phyloP scores from a whole-genome alignment of 2,888 invertebrate genomes.

The Drosophila kanekoi region DNA sequence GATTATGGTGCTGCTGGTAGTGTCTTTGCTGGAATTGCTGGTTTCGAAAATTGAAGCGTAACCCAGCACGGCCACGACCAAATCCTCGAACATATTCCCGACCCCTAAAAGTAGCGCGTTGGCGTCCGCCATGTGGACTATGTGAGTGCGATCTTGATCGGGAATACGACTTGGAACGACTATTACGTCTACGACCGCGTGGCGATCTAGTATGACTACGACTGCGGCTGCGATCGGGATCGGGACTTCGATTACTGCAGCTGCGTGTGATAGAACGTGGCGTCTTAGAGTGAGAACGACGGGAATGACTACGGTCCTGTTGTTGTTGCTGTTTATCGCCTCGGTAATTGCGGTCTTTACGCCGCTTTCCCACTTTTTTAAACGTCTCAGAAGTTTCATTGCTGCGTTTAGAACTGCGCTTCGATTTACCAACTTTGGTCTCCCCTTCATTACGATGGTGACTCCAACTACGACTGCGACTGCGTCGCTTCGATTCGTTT shows the following conservation, averaged over 20 bases:
- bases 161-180: slow-evolving; percentile 65
- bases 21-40: slow-evolving; percentile 49
- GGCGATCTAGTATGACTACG: slow-evolving; percentile 47
- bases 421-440: slow-evolving; percentile 46
- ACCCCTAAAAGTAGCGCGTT: slow-evolving; percentile 22
- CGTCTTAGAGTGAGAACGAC: slow-evolving; percentile 39
- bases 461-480: slow-evolving; percentile 39
- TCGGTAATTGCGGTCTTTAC: slow-evolving; percentile 92
- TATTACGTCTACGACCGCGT: slow-evolving; percentile 50
- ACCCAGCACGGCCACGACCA: slow-evolving; percentile 41
- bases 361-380: slow-evolving; percentile 92
- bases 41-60: slow-evolving; percentile 61
- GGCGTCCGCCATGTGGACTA: slow-evolving; percentile 22
- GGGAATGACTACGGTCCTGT: slow-evolving; percentile 35
- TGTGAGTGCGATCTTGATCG: slow-evolving; percentile 63
- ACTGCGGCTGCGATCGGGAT: slow-evolving; percentile 44
- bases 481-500: slow-evolving; percentile 55
- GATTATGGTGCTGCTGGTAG: slow-evolving; percentile 38
- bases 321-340: slow-evolving; percentile 86
- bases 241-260: slow-evolving; percentile 31
- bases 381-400: slow-evolving; percentile 87
- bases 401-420: slow-evolving; percentile 57
- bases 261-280: slow-evolving; percentile 47
- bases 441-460: slow-evolving; percentile 42
- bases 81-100: slow-evolving; percentile 40